phyloP scores from a whole-genome alignment of 2,888 invertebrate species.

The Rotaria sp. region DNA sequence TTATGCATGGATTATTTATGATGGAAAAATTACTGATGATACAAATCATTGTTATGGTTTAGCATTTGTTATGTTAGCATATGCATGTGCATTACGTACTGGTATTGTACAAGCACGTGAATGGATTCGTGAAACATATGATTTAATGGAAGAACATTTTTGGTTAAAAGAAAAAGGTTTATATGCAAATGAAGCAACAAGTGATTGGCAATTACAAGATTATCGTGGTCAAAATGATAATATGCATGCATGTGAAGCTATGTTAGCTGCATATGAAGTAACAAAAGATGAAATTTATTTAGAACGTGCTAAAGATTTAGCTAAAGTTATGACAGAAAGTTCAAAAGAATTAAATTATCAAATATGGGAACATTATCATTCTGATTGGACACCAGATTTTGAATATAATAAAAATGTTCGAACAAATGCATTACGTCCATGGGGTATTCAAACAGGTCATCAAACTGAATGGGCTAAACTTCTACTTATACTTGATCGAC shows the following conservation, averaged over 20 bases:
- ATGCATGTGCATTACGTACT: background rate
- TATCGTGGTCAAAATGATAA: constrained; percentile 28
- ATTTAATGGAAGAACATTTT: constrained; percentile 9
- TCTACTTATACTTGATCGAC: constrained; percentile 8
- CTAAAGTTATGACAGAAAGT: background rate
- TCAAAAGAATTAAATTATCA: background rate
- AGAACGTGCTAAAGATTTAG: constrained; percentile 9
- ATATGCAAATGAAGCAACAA: background rate
- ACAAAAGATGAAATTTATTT: background rate
- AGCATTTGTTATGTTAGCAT: constrained; percentile 8
- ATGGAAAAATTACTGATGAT: background rate
- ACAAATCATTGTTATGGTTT: constrained; percentile 21
- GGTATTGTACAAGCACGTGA: constrained; percentile 15
- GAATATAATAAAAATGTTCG: constrained; percentile 25
- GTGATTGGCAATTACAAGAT: constrained; percentile 1
- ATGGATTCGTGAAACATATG: constrained; percentile 17
- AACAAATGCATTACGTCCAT: constrained; percentile 28
- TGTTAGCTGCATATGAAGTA: constrained; percentile 19
- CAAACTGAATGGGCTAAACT: constrained; percentile 10
- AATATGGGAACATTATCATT: background rate
- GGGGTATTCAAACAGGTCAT: constrained; percentile 27
- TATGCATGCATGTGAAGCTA: constrained; percentile 22
- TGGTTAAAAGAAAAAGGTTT: background rate
- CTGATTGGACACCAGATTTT: constrained; percentile 1
- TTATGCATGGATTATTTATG: constrained; percentile 26